These are phyloP conservation scores for Acrocera orbiculus DNA, from an alignment of 2,888 invertebrate genomes.

Conservation along the genomic window DNA sequence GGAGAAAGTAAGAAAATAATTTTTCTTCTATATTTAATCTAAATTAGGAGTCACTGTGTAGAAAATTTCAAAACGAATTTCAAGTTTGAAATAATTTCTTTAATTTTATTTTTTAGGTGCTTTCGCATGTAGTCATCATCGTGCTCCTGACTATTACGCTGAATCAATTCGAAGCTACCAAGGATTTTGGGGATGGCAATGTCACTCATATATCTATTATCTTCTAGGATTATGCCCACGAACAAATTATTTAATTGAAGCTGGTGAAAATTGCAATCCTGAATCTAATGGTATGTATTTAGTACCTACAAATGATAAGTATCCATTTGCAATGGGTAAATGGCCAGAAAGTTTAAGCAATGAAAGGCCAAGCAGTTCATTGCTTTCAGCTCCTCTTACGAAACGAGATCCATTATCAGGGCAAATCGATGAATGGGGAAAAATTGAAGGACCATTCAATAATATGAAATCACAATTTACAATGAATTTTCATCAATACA, in stretches of 20 bases:
- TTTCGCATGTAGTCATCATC: conserved; percentile 45
- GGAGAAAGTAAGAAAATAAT: conserved; percentile 24
- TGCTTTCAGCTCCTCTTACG: conserved; percentile 4
- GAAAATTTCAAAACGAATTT: not conserved
- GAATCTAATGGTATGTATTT: conserved; percentile 35
- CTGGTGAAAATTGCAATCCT: conserved; percentile 33
- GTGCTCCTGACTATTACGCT: conserved; percentile 43
- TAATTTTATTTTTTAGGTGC: conserved; percentile 27
- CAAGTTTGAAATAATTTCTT: not conserved
- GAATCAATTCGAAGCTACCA: conserved; percentile 42
- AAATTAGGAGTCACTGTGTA: not conserved
- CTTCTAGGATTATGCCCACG: conserved; percentile 40
- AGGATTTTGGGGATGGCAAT: conserved; percentile 51
- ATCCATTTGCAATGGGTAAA: conserved; percentile 42
- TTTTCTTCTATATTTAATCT: not conserved
- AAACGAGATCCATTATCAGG: conserved; percentile 18
- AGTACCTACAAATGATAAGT: conserved; percentile 35
- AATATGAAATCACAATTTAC: no score
- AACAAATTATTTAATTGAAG: conserved; percentile 30
- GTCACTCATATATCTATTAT: conserved; percentile 38
- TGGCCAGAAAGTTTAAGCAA: conserved; percentile 31
- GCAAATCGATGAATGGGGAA: conserved; percentile 28
- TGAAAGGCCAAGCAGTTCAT: conserved; percentile 14
- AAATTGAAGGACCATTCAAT: conserved; percentile 25
- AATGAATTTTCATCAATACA: no score